Percentiles rank a stretch among this genome's conserved stretches.
phyloP scores from a whole-genome alignment of 2,113 vertebrate species.

The Zosterops borbonicus region DNA sequence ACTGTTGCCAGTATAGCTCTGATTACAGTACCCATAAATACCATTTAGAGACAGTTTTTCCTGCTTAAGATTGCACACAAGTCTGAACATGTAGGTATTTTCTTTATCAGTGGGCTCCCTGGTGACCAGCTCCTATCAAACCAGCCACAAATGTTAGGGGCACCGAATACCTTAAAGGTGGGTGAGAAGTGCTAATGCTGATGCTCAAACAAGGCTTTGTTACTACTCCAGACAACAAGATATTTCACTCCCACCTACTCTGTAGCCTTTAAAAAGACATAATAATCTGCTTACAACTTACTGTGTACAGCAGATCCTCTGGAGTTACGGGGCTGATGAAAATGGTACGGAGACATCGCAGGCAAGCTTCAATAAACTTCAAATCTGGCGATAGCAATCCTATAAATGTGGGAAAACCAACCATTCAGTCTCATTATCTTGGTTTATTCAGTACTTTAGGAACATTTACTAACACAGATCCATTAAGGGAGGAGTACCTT shows the following conservation, averaged over 20 bases:
- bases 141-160: background rate
- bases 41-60: background rate
- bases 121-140: background rate
- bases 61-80: background rate
- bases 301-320: slow-evolving; percentile 96
- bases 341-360: slow-evolving; percentile 94
- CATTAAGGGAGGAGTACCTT: slow-evolving; percentile 78
- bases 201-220: background rate
- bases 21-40: background rate
- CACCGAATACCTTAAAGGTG: accelerated
- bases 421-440: background rate
- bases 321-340: slow-evolving; percentile 98
- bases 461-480: background rate
- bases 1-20: background rate
- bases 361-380: slow-evolving; percentile 95
- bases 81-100: background rate
- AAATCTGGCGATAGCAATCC: slow-evolving; percentile 91
- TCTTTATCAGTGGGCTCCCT: background rate
- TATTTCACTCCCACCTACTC: background rate
- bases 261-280: background rate
- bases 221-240: background rate
- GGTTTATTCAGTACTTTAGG: background rate
- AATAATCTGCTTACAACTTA: slow-evolving; percentile 72
- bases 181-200: background rate
- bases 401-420: slow-evolving; percentile 49